A percentile compares a stretch with the other conserved stretches of the same genome.
Conservation (phyloP, 2,797 vertebrate species). For the Balearica regulorum region DNA sequence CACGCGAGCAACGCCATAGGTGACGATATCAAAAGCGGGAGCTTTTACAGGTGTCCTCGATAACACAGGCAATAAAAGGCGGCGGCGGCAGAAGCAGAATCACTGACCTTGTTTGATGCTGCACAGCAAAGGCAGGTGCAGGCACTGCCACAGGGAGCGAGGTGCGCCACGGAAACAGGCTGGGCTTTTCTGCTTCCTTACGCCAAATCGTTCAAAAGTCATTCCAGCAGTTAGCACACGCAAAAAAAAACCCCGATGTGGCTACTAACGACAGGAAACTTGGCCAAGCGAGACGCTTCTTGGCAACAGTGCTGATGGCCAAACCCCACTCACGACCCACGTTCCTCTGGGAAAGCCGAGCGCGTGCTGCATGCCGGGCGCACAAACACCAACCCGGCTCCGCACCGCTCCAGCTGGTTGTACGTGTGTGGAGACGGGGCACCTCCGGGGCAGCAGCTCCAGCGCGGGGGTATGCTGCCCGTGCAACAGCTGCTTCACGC, state of each 20-base stretch:
- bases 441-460: neutral
- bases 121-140: constrained; percentile 3
- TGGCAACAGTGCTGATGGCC: neutral
- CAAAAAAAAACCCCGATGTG: constrained; percentile 4
- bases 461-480: fast-evolving
- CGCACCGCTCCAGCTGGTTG: fast-evolving
- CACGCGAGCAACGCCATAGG: constrained; percentile 33
- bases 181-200: neutral
- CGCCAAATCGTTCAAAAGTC: neutral
- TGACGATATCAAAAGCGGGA: constrained; percentile 65
- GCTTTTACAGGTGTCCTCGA: constrained; percentile 50
- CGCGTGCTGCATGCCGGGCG: fast-evolving
- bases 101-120: constrained; percentile 64
- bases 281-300: neutral
- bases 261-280: neutral
- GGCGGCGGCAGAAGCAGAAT: neutral
- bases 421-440: fast-evolving
- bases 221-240: neutral
- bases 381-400: fast-evolving
- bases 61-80: constrained; percentile 29
- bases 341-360: neutral
- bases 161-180: neutral
- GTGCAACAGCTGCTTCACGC: fast-evolving
- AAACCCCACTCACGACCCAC: fast-evolving
- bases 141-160: neutral